Conservation (phyloP, 2,888 invertebrate species). For the Teleiodes luculella region DNA sequence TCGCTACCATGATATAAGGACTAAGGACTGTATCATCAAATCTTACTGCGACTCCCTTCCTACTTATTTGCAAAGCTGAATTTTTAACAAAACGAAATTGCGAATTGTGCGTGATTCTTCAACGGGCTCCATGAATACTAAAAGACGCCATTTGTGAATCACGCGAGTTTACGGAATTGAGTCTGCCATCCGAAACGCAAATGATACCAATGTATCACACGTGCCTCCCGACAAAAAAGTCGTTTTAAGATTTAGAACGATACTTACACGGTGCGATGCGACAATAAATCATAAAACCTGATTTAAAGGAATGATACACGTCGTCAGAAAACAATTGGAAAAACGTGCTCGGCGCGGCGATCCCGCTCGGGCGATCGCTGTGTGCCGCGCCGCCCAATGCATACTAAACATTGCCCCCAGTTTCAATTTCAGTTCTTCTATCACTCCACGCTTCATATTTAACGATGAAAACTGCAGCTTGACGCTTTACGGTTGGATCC, state of each 20-base stretch:
- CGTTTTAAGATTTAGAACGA: conserved; percentile 41
- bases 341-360: conserved; percentile 63
- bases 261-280: conserved; percentile 36
- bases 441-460: conserved; percentile 47
- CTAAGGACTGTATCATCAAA: too few relatives aligned
- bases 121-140: conserved; percentile 73
- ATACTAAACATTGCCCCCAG: conserved; percentile 71
- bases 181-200: conserved; percentile 58
- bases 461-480: conserved; percentile 26
- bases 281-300: conserved; percentile 66
- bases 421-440: conserved; percentile 68
- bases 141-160: conserved; percentile 70
- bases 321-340: conserved; percentile 77
- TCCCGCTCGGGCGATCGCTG: conserved; percentile 56
- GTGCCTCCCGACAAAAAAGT: conserved; percentile 36
- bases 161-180: conserved; percentile 64
- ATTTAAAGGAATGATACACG: conserved; percentile 75
- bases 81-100: conserved; percentile 76
- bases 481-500: background rate
- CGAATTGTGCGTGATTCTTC: conserved; percentile 70
- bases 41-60: conserved; percentile 32
- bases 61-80: conserved; percentile 67
- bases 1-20: too few relatives aligned
- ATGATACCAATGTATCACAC: conserved; percentile 60
- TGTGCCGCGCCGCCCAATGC: conserved; percentile 69